Conservation (phyloP, 37 sponge, comb jelly and placozoan species). For the Chondrosia reniformis region DNA sequence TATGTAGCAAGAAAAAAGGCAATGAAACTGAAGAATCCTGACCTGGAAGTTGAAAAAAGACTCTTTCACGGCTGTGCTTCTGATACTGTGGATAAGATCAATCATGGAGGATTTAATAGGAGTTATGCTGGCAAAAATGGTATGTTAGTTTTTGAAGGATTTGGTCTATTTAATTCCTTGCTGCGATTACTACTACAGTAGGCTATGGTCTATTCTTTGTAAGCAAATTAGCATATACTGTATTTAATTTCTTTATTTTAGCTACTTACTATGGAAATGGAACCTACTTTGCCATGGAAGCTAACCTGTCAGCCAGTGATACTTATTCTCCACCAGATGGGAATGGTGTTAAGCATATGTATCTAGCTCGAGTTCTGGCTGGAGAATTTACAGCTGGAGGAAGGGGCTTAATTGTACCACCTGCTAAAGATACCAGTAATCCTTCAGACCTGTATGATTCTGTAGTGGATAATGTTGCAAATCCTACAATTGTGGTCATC, state of each 20-base stretch:
- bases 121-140: conserved; percentile 33
- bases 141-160: background rate
- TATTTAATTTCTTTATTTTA: conserved; percentile 2
- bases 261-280: conserved; percentile 54
- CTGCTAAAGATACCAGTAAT: conserved; percentile 27
- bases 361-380: conserved; percentile 34
- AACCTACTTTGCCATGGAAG: conserved; percentile 55
- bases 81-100: conserved; percentile 2
- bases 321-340: conserved; percentile 40
- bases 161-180: background rate
- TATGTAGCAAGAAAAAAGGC: conserved; percentile 46
- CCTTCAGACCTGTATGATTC: conserved; percentile 50
- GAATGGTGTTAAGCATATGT: conserved; percentile 40
- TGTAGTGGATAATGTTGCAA: conserved; percentile 29
- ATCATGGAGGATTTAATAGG: conserved; percentile 29
- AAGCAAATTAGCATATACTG: too few relatives aligned
- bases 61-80: conserved; percentile 60
- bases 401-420: conserved; percentile 29
- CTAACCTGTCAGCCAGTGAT: conserved; percentile 36
- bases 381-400: conserved; percentile 48
- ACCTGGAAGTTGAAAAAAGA: conserved; percentile 35
- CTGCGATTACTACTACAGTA: too few relatives aligned
- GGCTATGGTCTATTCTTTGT: too few relatives aligned
- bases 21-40: conserved; percentile 47
- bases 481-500: conserved; percentile 47